These are phyloP conservation scores for Spatulosminthurus flaviceps DNA, from an alignment of 2,888 invertebrate genomes.

Conservation along the genomic window DNA sequence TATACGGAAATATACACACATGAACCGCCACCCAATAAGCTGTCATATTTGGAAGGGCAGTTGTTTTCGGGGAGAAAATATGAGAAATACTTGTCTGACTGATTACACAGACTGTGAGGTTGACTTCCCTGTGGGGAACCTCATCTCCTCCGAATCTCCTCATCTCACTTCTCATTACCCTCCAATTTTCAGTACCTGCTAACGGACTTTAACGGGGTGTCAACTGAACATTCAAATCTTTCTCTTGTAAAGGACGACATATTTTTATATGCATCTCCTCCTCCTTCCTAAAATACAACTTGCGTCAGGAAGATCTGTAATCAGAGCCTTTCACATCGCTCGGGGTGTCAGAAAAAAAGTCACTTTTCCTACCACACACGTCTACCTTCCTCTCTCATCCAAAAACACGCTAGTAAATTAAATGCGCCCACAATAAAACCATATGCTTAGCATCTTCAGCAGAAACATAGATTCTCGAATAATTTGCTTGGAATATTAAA, in stretches of 20 bases:
- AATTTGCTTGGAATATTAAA: too few relatives aligned
- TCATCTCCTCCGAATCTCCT: constrained; percentile 5
- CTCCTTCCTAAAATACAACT: neutral
- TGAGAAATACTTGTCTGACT: neutral
- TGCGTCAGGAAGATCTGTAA: neutral
- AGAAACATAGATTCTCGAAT: too few relatives aligned
- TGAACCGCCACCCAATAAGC: neutral
- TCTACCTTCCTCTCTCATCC: too few relatives aligned
- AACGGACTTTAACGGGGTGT: neutral
- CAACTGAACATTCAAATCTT: neutral
- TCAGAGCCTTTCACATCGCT: neutral
- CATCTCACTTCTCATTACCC: constrained; percentile 7
- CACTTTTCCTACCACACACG: too few relatives aligned
- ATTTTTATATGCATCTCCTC: too few relatives aligned
- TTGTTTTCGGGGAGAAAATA: neutral
- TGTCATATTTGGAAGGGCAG: neutral
- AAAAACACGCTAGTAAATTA: too few relatives aligned
- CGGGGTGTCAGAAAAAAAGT: too few relatives aligned
- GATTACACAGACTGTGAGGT: neutral
- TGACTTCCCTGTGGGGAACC: constrained; percentile 3
- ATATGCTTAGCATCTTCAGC: too few relatives aligned
- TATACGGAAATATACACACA: neutral
- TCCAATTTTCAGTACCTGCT: neutral
- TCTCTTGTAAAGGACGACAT: neutral
- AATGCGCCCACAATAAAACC: too few relatives aligned